phyloP scores from a whole-genome alignment of 2,113 vertebrate species.

The Rhynchomys soricoides region DNA sequence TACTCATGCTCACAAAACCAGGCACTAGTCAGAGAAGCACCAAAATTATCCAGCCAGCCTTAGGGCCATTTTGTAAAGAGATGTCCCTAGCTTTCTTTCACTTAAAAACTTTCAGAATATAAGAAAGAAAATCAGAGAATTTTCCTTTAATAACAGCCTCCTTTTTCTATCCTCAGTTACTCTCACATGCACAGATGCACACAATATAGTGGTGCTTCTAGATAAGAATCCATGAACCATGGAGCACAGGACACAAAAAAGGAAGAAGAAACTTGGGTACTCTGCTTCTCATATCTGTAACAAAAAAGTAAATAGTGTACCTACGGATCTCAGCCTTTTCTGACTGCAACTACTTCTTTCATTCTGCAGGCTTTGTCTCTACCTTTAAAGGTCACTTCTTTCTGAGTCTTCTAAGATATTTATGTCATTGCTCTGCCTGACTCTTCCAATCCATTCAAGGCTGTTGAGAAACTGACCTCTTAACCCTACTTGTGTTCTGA shows the following conservation, averaged over 20 bases:
- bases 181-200: not conserved
- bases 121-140: not conserved
- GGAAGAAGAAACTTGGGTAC: not conserved
- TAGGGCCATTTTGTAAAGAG: not conserved
- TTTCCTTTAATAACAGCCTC: not conserved
- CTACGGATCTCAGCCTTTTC: not conserved
- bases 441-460: not conserved
- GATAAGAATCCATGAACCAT: not conserved
- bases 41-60: not conserved
- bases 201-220: not conserved
- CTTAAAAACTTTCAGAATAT: not conserved
- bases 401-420: not conserved
- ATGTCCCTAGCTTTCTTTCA: not conserved
- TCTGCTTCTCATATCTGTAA: not conserved
- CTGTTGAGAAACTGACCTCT: not conserved
- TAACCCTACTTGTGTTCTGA: not conserved
- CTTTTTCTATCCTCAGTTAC: no score
- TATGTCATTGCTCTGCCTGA: not conserved
- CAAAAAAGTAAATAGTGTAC: not conserved
- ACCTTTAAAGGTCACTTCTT: not conserved
- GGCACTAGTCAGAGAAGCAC: not conserved
- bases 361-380: not conserved
- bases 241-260: not conserved
- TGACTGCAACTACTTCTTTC: not conserved
- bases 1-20: not conserved